A percentile compares a stretch with the other conserved stretches of the same genome.
Conservation (phyloP, 2,888 invertebrate species). For the Cremastinae sp. region DNA sequence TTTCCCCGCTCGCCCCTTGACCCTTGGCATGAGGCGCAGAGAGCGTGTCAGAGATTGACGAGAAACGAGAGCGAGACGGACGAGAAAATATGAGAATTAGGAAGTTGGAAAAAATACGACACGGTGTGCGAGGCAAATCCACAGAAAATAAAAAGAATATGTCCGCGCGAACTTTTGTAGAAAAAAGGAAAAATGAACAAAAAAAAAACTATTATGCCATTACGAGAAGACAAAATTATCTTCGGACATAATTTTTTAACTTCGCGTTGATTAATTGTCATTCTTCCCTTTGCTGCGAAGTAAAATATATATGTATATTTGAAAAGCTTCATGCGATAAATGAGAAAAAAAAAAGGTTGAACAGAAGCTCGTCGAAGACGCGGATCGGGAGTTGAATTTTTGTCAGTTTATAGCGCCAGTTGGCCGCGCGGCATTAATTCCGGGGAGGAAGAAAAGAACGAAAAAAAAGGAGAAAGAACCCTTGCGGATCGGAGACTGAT, state of each 20-base stretch:
- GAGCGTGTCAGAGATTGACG: conserved; percentile 41
- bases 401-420: conserved; percentile 38
- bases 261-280: too few species aligned
- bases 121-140: conserved; percentile 16
- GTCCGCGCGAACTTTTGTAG: too few species aligned
- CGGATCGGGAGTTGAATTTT: conserved; percentile 22
- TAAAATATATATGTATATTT: not conserved
- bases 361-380: conserved; percentile 9
- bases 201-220: too few species aligned
- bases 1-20: conserved; percentile 37
- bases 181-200: too few species aligned
- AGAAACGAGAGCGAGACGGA: conserved; percentile 33
- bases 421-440: conserved; percentile 48
- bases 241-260: conserved; percentile 46
- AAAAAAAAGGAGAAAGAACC: conserved; percentile 11
- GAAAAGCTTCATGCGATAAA: conserved; percentile 6
- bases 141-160: conserved; percentile 31
- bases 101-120: conserved; percentile 45
- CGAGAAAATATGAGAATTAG: conserved; percentile 44
- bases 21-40: conserved; percentile 36
- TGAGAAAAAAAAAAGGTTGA: conserved; percentile 19
- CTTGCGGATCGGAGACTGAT: conserved; percentile 11
- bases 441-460: conserved; percentile 9
- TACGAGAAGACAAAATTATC: conserved; percentile 39
- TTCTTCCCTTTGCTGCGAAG: too few species aligned